These are phyloP conservation scores for Eilema depressum DNA, from an alignment of 2,888 invertebrate species.

Conservation along the genomic window DNA sequence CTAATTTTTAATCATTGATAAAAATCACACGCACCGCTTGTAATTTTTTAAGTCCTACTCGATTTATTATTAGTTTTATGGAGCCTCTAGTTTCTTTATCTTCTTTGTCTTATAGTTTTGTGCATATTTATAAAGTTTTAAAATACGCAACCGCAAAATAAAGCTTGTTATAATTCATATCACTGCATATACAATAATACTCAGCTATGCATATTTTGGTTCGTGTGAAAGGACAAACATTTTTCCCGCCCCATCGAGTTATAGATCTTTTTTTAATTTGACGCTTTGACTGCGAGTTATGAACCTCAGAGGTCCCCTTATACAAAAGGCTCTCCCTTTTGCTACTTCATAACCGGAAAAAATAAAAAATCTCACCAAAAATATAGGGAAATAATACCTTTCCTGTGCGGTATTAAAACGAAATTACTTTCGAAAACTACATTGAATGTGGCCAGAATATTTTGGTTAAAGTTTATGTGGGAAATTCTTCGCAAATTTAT, in stretches of 20 bases:
- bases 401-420: constrained; percentile 28
- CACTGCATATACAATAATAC: not conserved
- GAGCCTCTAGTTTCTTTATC: not conserved
- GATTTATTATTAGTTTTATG: too few species aligned
- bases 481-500: constrained; percentile 2
- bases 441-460: not conserved
- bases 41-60: too few species aligned
- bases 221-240: constrained; percentile 31
- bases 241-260: constrained; percentile 32
- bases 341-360: constrained; percentile 42
- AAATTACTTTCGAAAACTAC: constrained; percentile 24
- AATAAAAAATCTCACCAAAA: constrained; percentile 34
- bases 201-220: constrained; percentile 22
- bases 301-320: constrained; percentile 44
- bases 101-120: not conserved
- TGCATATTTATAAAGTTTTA: not conserved
- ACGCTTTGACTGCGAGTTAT: constrained; percentile 44
- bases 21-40: too few species aligned
- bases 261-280: constrained; percentile 44
- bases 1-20: too few species aligned
- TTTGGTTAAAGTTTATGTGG: not conserved
- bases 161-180: not conserved
- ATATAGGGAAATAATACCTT: constrained; percentile 35
- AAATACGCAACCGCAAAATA: not conserved
- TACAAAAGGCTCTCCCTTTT: constrained; percentile 37